phyloP scores from a whole-genome alignment of 2,888 invertebrate genomes.

The Xylota sylvarum region DNA sequence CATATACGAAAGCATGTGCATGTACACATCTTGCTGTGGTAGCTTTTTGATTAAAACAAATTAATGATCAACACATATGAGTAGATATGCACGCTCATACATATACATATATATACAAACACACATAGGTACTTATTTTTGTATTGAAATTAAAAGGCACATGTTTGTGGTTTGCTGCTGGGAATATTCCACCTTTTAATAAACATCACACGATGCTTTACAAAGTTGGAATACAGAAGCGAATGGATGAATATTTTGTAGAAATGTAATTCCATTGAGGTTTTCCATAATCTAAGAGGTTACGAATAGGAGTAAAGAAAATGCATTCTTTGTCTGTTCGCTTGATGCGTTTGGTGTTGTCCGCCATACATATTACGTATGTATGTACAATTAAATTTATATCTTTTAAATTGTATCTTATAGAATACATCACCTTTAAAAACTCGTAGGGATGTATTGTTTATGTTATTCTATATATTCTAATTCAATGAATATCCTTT shows the following conservation, averaged over 20 bases:
- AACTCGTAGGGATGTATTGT: neutral
- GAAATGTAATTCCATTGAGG: constrained; percentile 54
- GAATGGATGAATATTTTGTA: constrained; percentile 45
- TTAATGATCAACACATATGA: constrained; percentile 45
- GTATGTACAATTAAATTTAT: neutral
- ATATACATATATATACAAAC: neutral
- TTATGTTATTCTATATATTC: constrained; percentile 11
- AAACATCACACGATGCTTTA: constrained; percentile 21
- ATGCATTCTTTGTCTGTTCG: constrained; percentile 18
- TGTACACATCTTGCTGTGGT: constrained; percentile 1
- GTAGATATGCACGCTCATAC: neutral
- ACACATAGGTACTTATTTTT: constrained; percentile 15
- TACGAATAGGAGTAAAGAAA: constrained; percentile 36
- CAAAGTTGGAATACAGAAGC: constrained; percentile 7
- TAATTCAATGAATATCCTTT: constrained; percentile 54
- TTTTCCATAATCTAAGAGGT: constrained; percentile 37
- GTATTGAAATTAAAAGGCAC: constrained; percentile 44
- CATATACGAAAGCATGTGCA: neutral
- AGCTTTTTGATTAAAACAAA: constrained; percentile 48
- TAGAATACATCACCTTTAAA: neutral
- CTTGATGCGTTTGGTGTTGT: constrained; percentile 8
- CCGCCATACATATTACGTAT: neutral
- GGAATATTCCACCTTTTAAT: constrained; percentile 41
- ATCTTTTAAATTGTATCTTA: neutral
- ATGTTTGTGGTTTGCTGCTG: constrained; percentile 30